Percentiles rank a stretch among this genome's conserved stretches.
Conservation (phyloP, 2,113 vertebrate species). For the Salvator merianae region DNA sequence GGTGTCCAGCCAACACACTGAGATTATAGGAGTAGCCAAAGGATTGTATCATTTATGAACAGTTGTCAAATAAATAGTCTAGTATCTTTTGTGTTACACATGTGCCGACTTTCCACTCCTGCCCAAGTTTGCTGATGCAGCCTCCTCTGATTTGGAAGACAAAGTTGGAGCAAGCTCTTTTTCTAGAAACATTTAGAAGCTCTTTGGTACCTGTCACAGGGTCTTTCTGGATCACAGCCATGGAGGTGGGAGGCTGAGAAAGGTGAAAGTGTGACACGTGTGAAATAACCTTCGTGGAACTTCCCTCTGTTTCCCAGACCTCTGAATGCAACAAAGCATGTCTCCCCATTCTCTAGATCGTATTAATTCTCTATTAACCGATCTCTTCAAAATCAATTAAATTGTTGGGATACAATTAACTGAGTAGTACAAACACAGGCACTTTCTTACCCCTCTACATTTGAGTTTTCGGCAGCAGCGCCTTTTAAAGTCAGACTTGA, state of each 20-base stretch:
- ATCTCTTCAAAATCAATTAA: neutral
- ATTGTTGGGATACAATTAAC: neutral
- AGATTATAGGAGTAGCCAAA: too few relatives aligned
- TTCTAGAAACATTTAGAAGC: neutral
- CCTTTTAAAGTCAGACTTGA: conserved; percentile 14
- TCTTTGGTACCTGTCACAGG: neutral
- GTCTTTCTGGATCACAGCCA: neutral
- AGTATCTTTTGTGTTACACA: too few relatives aligned
- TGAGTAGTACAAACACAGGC: neutral
- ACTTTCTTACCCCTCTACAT: neutral
- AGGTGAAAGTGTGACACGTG: neutral
- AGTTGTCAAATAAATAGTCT: too few relatives aligned
- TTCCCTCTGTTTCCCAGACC: neutral
- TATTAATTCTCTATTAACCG: neutral
- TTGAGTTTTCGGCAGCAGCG: neutral
- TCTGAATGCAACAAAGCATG: neutral
- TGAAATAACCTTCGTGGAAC: neutral
- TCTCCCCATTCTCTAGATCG: neutral
- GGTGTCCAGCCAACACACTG: too few relatives aligned
- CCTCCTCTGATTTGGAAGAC: neutral
- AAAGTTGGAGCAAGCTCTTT: neutral
- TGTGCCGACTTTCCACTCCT: too few relatives aligned
- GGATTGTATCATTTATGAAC: too few relatives aligned
- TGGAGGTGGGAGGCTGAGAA: neutral
- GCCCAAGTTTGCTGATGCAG: too few relatives aligned